These are phyloP conservation scores for Grapholita molesta DNA, from an alignment of 1,140 invertebrate genomes.

Conservation along the genomic window DNA sequence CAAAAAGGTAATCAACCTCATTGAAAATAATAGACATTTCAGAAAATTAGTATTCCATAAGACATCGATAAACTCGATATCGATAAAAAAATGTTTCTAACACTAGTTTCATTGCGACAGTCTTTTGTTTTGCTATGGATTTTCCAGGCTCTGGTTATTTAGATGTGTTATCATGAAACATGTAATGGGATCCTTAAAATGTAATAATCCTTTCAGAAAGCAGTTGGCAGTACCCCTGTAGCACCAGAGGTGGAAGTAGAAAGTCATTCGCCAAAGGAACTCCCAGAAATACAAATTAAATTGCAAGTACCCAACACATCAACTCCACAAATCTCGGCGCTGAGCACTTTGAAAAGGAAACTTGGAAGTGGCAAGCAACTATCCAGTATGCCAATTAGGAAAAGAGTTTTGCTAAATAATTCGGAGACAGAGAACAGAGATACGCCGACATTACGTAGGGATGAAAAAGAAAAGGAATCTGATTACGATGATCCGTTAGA, in stretches of 20 bases:
- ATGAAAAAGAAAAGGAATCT: not conserved
- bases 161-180: too few species aligned
- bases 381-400: not conserved
- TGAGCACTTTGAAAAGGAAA: not conserved
- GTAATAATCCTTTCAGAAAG: not conserved
- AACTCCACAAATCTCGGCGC: not conserved
- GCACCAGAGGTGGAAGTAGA: not conserved
- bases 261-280: not conserved
- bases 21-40: too few species aligned
- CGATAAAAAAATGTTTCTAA: too few species aligned
- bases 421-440: not conserved
- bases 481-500: constrained; percentile 1
- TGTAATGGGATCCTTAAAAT: too few species aligned
- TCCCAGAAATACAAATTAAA: not conserved
- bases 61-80: too few species aligned
- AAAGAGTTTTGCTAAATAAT: not conserved
- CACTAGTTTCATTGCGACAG: too few species aligned
- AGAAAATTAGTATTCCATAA: too few species aligned
- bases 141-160: too few species aligned
- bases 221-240: not conserved
- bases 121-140: too few species aligned
- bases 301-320: not conserved
- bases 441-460: not conserved
- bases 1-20: too few species aligned
- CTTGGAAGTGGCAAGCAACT: not conserved